Evolutionary conservation across 2,888 invertebrate species (phyloP).

Genomic region (Disparrhopalites patrizii): DNA sequence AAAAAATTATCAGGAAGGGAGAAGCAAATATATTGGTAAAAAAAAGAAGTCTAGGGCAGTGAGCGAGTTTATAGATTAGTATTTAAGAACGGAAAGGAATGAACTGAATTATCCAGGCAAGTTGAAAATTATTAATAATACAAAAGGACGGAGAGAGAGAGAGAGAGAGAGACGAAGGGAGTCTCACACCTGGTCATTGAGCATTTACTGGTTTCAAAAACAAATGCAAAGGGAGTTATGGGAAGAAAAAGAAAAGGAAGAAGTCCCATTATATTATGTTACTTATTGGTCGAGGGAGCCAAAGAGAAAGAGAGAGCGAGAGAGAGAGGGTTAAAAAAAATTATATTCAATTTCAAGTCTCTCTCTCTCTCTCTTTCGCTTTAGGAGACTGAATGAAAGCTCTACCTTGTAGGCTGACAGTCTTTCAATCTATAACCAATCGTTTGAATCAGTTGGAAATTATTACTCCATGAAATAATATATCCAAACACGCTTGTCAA

Average conservation of each 20-base stretch:
- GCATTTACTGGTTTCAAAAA: constrained; percentile 24
- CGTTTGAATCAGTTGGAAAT: neutral
- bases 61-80: too few relatives aligned
- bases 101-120: constrained; percentile 13
- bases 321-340: neutral
- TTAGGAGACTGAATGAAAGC: constrained; percentile 1
- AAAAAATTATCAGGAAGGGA: constrained; percentile 3
- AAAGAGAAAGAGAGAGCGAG: neutral
- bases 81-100: too few relatives aligned
- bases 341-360: constrained; percentile 8
- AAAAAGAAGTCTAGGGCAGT: too few relatives aligned
- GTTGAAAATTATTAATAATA: constrained; percentile 23
- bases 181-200: constrained; percentile 32
- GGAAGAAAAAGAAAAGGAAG: neutral
- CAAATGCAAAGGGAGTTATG: neutral
- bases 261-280: too few relatives aligned
- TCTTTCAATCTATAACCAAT: constrained; percentile 5
- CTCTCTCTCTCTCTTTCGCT: too few relatives aligned
- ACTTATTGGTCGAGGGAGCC: too few relatives aligned
- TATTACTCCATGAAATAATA: constrained; percentile 1
- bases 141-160: too few relatives aligned
- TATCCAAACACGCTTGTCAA: neutral
- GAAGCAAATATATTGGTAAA: too few relatives aligned
- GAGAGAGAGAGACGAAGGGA: too few relatives aligned
- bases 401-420: constrained; percentile 2